Evolutionary conservation across 2,113 vertebrate species (phyloP).

Genomic region (Petaurus breviceps): DNA sequence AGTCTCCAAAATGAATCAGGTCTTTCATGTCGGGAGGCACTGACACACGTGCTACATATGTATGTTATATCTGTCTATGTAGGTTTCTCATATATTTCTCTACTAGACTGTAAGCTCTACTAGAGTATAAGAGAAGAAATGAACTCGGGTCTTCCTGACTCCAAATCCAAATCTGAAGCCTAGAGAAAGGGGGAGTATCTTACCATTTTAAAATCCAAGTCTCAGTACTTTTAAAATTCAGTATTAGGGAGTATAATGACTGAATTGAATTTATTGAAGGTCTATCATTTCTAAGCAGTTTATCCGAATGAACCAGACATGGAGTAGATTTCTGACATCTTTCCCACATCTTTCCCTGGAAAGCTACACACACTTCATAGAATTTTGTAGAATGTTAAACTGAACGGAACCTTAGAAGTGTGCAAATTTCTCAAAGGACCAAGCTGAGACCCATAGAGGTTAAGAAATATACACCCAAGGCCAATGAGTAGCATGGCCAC

Average conservation of each 20-base stretch:
- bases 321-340: neutral
- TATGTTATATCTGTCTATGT: neutral
- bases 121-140: neutral
- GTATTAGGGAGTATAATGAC: neutral
- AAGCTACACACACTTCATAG: neutral
- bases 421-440: neutral
- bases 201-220: neutral
- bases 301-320: neutral
- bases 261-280: neutral
- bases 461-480: neutral
- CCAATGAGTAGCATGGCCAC: neutral
- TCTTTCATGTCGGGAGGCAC: neutral
- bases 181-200: no score
- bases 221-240: neutral
- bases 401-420: neutral
- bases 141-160: neutral
- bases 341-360: neutral
- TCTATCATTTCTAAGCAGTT: neutral
- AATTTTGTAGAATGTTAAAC: neutral
- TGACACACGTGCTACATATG: neutral
- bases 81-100: neutral
- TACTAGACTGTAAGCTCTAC: neutral
- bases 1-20: neutral
- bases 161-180: neutral
- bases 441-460: neutral